Percentiles rank a stretch among this genome's conserved stretches.
Evolutionary conservation across 2,888 invertebrate species (phyloP).

Genomic region (Drosophila subsilvestris): DNA sequence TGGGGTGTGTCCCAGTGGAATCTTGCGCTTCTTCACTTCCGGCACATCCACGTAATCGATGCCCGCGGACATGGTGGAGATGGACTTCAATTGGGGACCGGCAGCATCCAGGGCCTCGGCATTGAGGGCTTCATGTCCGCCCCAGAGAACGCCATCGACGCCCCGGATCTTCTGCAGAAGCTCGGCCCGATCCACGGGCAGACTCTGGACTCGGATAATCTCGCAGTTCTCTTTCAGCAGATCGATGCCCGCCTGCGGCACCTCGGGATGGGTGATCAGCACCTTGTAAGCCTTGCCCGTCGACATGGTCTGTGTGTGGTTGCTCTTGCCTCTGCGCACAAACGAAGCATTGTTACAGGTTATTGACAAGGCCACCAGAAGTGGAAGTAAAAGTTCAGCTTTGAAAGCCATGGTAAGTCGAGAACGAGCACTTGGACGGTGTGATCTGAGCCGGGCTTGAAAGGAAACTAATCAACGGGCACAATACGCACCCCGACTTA

Average conservation of each 20-base stretch:
- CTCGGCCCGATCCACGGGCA: slow-evolving; percentile 78
- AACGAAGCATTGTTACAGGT: slow-evolving; percentile 47
- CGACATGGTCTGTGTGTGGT: slow-evolving; percentile 62
- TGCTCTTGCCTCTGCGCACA: slow-evolving; percentile 46
- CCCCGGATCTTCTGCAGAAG: slow-evolving; percentile 81
- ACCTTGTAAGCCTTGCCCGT: slow-evolving; percentile 85
- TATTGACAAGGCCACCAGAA: slow-evolving; percentile 38
- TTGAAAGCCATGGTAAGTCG: slow-evolving; percentile 28
- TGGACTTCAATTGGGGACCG: slow-evolving; percentile 88
- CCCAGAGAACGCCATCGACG: slow-evolving; percentile 83
- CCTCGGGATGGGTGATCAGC: slow-evolving; percentile 89
- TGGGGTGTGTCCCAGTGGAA: slow-evolving; percentile 93
- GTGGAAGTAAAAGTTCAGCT: slow-evolving; percentile 10
- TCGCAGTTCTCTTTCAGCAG: slow-evolving; percentile 86
- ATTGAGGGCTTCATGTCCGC: slow-evolving; percentile 73
- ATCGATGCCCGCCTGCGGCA: slow-evolving; percentile 87
- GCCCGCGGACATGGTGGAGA: slow-evolving; percentile 94
- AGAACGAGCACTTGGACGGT: slow-evolving; percentile 12
- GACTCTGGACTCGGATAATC: slow-evolving; percentile 72
- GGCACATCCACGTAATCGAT: slow-evolving; percentile 91
- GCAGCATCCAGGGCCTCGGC: slow-evolving; percentile 81
- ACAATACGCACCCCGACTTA: slow-evolving; percentile 56
- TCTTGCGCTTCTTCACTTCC: slow-evolving; percentile 88
- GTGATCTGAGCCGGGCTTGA: slow-evolving; percentile 33
- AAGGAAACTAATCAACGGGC: slow-evolving; percentile 47